phyloP scores from a whole-genome alignment of 2,888 invertebrate genomes.

The Lycophotia porphyrea region DNA sequence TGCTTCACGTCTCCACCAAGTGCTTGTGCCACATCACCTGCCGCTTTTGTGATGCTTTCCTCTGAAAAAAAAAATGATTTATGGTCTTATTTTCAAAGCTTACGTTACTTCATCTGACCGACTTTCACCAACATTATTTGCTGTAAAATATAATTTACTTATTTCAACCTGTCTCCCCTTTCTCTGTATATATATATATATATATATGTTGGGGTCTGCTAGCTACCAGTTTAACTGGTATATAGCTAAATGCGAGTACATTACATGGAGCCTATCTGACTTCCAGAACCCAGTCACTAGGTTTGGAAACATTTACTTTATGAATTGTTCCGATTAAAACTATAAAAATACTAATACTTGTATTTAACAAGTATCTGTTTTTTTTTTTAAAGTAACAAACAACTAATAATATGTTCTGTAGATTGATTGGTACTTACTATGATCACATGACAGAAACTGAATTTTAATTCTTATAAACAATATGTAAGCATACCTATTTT shows the following conservation, averaged over 20 bases:
- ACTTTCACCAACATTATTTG: not conserved
- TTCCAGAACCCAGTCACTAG: not conserved
- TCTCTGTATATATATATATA: too few species aligned
- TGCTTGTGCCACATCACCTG: constrained; percentile 92
- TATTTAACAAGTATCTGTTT: too few species aligned
- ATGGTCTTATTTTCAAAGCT: not conserved
- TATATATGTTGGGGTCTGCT: not conserved
- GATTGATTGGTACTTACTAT: not conserved
- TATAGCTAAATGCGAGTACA: not conserved
- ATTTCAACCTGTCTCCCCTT: not conserved
- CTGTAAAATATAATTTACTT: not conserved
- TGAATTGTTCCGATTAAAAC: too few species aligned
- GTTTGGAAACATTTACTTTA: not conserved
- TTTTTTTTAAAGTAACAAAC: too few species aligned
- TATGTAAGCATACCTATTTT: constrained; percentile 78
- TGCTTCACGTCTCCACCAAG: constrained; percentile 92
- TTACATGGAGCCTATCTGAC: not conserved
- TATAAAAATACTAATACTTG: too few species aligned
- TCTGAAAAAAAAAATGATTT: constrained; percentile 70
- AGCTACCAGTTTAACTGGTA: not conserved
- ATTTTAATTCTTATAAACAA: not conserved
- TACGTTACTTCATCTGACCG: not conserved
- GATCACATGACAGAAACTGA: not conserved
- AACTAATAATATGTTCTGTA: not conserved
- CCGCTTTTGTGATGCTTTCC: constrained; percentile 91